A percentile compares a stretch with the other conserved stretches of the same genome.
Conservation (phyloP, 2,888 invertebrate genomes). For the Globia sparganii region DNA sequence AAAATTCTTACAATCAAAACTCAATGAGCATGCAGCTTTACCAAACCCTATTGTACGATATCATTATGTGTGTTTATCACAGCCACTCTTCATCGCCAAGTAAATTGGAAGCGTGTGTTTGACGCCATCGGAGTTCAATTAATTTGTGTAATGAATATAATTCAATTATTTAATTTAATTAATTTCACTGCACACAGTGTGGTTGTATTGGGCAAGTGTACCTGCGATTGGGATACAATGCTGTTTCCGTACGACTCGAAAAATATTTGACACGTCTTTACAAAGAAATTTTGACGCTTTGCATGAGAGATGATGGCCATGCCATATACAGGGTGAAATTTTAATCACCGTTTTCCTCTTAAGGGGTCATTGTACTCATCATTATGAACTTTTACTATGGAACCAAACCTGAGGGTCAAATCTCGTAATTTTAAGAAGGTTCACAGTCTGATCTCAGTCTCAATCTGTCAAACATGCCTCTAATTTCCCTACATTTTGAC, state of each 20-base stretch:
- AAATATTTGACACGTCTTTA: background rate
- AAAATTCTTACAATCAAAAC: background rate
- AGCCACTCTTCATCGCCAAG: constrained; percentile 37
- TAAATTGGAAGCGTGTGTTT: constrained; percentile 55
- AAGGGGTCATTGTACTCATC: too few relatives aligned
- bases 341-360: too few relatives aligned
- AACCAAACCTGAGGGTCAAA: too few relatives aligned
- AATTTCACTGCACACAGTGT: constrained; percentile 27
- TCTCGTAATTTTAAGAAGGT: too few relatives aligned
- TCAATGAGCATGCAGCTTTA: background rate
- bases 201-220: constrained; percentile 2
- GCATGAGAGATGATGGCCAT: too few relatives aligned
- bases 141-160: constrained; percentile 53
- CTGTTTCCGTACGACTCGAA: background rate
- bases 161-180: constrained; percentile 45
- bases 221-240: constrained; percentile 8
- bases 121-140: constrained; percentile 56
- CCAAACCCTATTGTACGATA: constrained; percentile 19
- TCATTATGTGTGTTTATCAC: constrained; percentile 16
- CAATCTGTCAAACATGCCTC: too few relatives aligned
- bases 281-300: background rate
- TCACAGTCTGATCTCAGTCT: too few relatives aligned
- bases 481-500: too few relatives aligned
- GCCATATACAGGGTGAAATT: too few relatives aligned
- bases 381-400: too few relatives aligned